Conservation (phyloP, 1,140 invertebrate species). For the Drosophila sproati region DNA sequence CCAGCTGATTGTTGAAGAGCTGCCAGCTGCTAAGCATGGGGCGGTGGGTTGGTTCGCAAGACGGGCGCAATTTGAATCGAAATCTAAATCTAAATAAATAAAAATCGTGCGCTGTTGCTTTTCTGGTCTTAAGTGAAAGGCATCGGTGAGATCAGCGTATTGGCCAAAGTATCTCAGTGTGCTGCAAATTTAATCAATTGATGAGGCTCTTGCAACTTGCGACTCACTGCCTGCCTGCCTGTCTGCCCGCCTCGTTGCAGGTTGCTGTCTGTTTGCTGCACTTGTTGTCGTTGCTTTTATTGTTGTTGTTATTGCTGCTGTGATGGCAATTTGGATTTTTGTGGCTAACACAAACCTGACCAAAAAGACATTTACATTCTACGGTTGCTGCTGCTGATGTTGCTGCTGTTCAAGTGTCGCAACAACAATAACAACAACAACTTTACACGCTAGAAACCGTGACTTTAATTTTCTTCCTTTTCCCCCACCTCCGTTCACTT, state of each 20-base stretch:
- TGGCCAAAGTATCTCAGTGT: conserved; percentile 64
- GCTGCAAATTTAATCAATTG: conserved; percentile 82
- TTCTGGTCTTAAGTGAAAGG: conserved; percentile 70
- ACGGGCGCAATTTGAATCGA: conserved; percentile 55
- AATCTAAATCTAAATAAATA: conserved; percentile 83
- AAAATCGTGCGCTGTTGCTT: conserved; percentile 71
- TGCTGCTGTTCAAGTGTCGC: conserved; percentile 49
- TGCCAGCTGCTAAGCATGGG: conserved; percentile 6
- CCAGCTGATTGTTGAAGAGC: conserved; percentile 28
- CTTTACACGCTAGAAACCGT: conserved; percentile 81
- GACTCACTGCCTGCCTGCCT: conserved; percentile 35
- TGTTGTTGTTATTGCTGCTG: conserved; percentile 65
- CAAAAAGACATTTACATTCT: conserved; percentile 82
- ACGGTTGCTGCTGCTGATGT: conserved; percentile 46
- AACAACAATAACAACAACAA: conserved; percentile 64
- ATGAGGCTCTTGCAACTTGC: conserved; percentile 64
- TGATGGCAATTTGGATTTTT: conserved; percentile 79
- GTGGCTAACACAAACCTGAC: conserved; percentile 77
- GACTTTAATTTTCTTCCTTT: conserved; percentile 78
- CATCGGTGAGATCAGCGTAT: conserved; percentile 73
- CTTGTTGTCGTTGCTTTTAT: conserved; percentile 71
- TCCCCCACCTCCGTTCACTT: conserved; percentile 13
- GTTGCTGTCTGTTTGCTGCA: conserved; percentile 44
- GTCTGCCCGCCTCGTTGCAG: conserved; percentile 32
- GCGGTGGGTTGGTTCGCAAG: not conserved